A percentile compares a stretch with the other conserved stretches of the same genome.
Evolutionary conservation across 1,140 invertebrate genomes (phyloP).

Genomic region (Samia ricini): DNA sequence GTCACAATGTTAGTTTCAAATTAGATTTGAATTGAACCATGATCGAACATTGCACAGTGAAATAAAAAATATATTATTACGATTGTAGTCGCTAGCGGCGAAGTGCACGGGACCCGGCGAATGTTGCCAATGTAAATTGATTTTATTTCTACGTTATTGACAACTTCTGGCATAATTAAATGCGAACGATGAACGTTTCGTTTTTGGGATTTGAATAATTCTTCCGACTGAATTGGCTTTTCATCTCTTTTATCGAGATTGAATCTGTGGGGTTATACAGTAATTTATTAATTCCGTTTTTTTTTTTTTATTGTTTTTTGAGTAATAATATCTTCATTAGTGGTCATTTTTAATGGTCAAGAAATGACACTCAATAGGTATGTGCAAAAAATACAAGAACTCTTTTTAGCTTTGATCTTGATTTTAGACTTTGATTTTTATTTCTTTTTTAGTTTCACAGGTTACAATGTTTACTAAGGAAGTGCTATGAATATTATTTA

Average conservation of each 20-base stretch:
- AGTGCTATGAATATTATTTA: too few relatives aligned
- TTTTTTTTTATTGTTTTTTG: not conserved
- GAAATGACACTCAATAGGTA: too few relatives aligned
- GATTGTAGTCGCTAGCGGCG: conserved; percentile 11
- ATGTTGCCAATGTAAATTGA: conserved; percentile 21
- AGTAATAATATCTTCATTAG: too few relatives aligned
- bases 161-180: conserved; percentile 26
- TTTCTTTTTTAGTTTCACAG: too few relatives aligned
- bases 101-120: not conserved
- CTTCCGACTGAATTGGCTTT: not conserved
- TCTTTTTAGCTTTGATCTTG: too few relatives aligned
- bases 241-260: not conserved
- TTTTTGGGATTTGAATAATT: conserved; percentile 5
- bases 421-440: too few relatives aligned
- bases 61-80: conserved; percentile 15
- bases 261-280: not conserved
- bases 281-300: not conserved
- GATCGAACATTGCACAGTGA: conserved; percentile 14
- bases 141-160: conserved; percentile 28
- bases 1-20: not conserved
- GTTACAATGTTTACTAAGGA: too few relatives aligned
- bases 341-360: too few relatives aligned
- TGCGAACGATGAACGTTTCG: conserved; percentile 1
- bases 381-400: too few relatives aligned
- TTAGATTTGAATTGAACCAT: conserved; percentile 13